phyloP scores from a whole-genome alignment of 2,797 vertebrate genomes.

The Knipowitschia caucasica region DNA sequence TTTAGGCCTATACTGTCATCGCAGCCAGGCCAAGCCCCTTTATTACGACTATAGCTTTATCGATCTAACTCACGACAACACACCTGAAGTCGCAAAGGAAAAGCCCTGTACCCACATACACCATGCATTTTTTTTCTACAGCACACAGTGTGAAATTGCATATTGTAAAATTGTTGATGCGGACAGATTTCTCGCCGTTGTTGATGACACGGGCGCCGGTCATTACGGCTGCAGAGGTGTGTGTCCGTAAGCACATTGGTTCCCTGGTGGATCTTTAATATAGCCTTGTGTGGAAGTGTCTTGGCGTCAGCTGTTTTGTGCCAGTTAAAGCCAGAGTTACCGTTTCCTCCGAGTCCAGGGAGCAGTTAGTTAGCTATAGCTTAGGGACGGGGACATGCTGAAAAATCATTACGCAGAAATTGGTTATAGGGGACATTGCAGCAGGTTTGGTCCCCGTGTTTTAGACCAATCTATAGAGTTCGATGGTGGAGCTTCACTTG shows the following conservation, averaged over 20 bases:
- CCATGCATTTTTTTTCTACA: too few relatives aligned
- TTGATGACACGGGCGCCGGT: constrained; percentile 30
- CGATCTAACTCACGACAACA: constrained; percentile 42
- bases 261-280: constrained; percentile 66
- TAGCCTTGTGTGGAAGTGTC: constrained; percentile 38
- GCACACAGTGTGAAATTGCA: constrained; percentile 34
- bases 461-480: neutral
- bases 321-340: constrained; percentile 72
- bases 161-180: constrained; percentile 37
- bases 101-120: neutral
- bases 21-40: constrained; percentile 47
- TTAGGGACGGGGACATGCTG: constrained; percentile 51
- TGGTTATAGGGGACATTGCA: constrained; percentile 36
- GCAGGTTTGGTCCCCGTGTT: constrained; percentile 10
- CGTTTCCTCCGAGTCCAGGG: constrained; percentile 62
- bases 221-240: constrained; percentile 66
- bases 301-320: constrained; percentile 71
- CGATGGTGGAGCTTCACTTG: neutral
- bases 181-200: constrained; percentile 3
- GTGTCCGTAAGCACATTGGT: constrained; percentile 73
- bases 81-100: constrained; percentile 17
- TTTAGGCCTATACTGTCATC: constrained; percentile 54
- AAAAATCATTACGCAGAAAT: constrained; percentile 55
- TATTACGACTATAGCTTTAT: constrained; percentile 66
- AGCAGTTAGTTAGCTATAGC: constrained; percentile 58